Percentiles rank a stretch among this genome's conserved stretches.
Evolutionary conservation across 2,888 invertebrate genomes (phyloP).

Genomic region (Agrotis exclamationis): DNA sequence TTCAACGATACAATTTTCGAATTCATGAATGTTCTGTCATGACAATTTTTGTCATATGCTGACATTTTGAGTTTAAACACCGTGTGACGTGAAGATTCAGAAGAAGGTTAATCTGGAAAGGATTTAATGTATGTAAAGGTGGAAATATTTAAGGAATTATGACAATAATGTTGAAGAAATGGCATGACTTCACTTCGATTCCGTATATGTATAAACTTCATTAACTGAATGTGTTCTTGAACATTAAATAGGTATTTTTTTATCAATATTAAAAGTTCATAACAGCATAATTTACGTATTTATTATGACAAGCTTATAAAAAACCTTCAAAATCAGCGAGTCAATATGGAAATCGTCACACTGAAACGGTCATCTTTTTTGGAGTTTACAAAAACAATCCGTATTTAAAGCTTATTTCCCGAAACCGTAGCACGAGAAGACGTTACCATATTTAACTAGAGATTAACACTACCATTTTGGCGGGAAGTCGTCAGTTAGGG

Average conservation of each 20-base stretch:
- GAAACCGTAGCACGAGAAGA: constrained; percentile 72
- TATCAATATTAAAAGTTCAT: constrained; percentile 11
- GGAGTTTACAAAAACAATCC: constrained; percentile 78
- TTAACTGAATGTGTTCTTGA: constrained; percentile 6
- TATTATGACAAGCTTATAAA: constrained; percentile 15
- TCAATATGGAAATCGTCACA: constrained; percentile 43
- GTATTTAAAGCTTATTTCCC: constrained; percentile 81
- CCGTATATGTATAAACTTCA: constrained; percentile 1
- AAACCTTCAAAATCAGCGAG: constrained; percentile 5
- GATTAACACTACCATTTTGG: constrained; percentile 84
- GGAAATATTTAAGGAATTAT: constrained; percentile 13
- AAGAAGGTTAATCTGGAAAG: constrained; percentile 6
- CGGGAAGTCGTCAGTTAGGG: constrained; percentile 84
- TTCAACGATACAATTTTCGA: constrained; percentile 68
- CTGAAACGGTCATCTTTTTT: constrained; percentile 52
- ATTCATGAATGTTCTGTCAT: constrained; percentile 65
- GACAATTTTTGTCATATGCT: constrained; percentile 51
- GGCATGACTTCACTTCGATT: constrained; percentile 12
- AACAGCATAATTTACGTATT: constrained; percentile 10
- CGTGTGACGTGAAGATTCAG: constrained; percentile 35
- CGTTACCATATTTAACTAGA: constrained; percentile 83
- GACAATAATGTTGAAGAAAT: constrained; percentile 3
- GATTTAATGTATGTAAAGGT: constrained; percentile 32
- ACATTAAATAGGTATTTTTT: neutral
- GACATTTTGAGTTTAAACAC: constrained; percentile 57